Evolutionary conservation across 1,140 invertebrate genomes (phyloP), one percentile per base, ranked within the genome.

Genomic region (Stenopsyche tienmushanensis): DNA sequence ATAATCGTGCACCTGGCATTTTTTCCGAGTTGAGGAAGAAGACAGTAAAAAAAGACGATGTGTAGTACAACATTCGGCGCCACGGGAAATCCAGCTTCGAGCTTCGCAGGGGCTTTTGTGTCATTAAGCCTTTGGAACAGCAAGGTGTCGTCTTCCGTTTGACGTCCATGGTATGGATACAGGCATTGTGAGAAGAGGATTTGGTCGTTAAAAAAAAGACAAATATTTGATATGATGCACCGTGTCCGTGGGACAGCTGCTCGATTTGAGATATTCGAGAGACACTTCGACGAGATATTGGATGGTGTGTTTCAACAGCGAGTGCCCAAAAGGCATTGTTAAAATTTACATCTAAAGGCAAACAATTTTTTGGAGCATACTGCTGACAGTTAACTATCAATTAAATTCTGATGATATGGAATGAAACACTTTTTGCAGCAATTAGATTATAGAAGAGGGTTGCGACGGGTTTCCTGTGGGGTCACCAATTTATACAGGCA

Each of bases 91-190:
- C 44, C 7, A 47, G 17, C 44, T 47, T 47, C 17, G 17, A 47
- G 44, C 10, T 47, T 20, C 44, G 17, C 44, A 47, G 8, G 44
- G 44, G 44, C 44, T 47, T 47, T 47, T 15, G 44, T 49, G 21
- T 49, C 47, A 49, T 52, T 25, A n/a, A n/a, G n/a, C n/a, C n/a
- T 52, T 25, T 21, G 49, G 44, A 47, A 7, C 44, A 7, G 44
- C 44, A 47, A 47, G 44, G 44, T 47, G 44, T 47, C 44, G 17
- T 47, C 44, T 47, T 47, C 44, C 44, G 44, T 47, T 47, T 18
- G 8, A 47, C 44, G 17, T 47, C 17, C 44, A 15, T 9, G 44
- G 44, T 8, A 47, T 47, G 17, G 17, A 47, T 47, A 47, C 44
- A 15, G 44, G 44, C 17, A 7, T 47, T 47, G 17, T 47, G 8